phyloP scores from a whole-genome alignment of 1,140 invertebrate genomes.

The Sinella curviseta region DNA sequence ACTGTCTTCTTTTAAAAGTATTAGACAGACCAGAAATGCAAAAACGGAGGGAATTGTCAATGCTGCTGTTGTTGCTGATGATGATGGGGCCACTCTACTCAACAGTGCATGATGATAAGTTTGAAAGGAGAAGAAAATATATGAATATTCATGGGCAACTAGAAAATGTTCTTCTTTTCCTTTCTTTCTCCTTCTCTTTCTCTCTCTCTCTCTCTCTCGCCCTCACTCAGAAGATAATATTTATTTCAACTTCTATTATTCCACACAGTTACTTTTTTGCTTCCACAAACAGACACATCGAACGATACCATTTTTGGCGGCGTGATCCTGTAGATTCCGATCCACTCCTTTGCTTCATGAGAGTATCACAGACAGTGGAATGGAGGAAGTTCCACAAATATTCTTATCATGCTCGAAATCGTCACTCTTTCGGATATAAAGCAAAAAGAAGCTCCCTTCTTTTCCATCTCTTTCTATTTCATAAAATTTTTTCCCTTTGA shows the following conservation, averaged over 20 bases:
- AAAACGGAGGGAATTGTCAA: background rate
- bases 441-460: background rate
- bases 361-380: background rate
- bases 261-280: background rate
- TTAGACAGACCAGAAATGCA: background rate
- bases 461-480: no score
- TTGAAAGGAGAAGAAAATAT: conserved; percentile 21
- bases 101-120: conserved; percentile 18
- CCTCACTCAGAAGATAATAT: background rate
- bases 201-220: background rate
- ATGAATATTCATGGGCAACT: conserved; percentile 25
- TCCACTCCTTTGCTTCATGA: background rate
- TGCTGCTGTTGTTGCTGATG: background rate
- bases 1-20: background rate
- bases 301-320: no score
- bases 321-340: background rate
- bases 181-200: background rate
- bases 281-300: no score
- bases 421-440: background rate
- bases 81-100: background rate
- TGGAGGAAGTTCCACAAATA: background rate
- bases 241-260: background rate
- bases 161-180: conserved; percentile 11
- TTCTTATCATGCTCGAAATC: background rate
- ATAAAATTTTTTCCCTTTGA: no score